Evolutionary conservation across 1,140 invertebrate species (phyloP), one percentile per base, ranked within the genome.

Genomic region (Lepidurus arcticus): DNA sequence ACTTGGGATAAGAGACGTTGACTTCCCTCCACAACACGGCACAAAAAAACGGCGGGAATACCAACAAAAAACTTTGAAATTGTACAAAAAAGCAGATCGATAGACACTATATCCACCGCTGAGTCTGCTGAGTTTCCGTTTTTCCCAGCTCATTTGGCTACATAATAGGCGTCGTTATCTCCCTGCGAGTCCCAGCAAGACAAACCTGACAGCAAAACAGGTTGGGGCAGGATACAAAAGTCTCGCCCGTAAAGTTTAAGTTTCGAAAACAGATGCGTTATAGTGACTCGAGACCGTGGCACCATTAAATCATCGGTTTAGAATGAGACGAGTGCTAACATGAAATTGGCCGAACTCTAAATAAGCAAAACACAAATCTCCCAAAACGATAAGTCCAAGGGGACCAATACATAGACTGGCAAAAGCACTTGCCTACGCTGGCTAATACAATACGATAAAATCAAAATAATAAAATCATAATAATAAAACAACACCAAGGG

Each of bases 81-180:
- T 1, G 53, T n/a, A 65, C 8, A 65, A 65, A 65, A 65, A 65
- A 65, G 53, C 13, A 16, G 16, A 65, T 65, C 53, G 53, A 65
- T 65, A 65, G 4, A 21, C 13, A 65, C 9, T 65, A 65, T 21
- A 13, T 65, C 21, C 0, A 34, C 34, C 34, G 34, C 34, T 34
- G 34, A 34, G 34, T 47, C 53, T 1, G 9, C 13, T 7, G 53
- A 21, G 53, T 65, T 65, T 65, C 53, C 53, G 53, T 8, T 65
- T 65, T 65, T 65, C 53, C 53, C 53, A 65, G 53, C 53, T 65
- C 53, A 65, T 21, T 65, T 65, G 53, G 53, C 53, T 65, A 65
- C 53, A 65, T 65, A 65, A 65, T 65, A 65, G 21, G 53, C 8
- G 8, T 65, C 21, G 53, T 65, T 65, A 65, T 65, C 53, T 65